Evolutionary conservation across 2,113 vertebrate species (phyloP).

Genomic region (Pseudopodoces humilis): DNA sequence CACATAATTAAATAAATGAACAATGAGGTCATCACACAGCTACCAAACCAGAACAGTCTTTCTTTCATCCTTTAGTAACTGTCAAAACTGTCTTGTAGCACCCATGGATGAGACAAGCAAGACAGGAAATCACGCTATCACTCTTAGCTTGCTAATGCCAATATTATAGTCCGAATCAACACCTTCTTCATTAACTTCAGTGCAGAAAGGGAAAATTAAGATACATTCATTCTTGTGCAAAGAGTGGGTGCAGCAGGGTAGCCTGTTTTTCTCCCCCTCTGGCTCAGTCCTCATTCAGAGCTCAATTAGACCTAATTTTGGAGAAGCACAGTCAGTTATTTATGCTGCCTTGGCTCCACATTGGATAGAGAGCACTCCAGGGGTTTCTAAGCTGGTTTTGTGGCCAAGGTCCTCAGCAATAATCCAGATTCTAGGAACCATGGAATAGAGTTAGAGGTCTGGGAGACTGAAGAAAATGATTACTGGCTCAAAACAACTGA

Average conservation of each 20-base stretch:
- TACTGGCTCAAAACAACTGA: neutral
- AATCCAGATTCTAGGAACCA: neutral
- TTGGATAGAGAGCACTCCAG: neutral
- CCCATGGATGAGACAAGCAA: neutral
- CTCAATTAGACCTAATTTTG: neutral
- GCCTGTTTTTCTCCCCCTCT: neutral
- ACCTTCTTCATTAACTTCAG: neutral
- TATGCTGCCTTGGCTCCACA: neutral
- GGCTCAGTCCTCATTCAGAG: neutral
- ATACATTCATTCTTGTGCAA: neutral
- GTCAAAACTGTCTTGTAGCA: constrained; percentile 12
- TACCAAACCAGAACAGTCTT: neutral
- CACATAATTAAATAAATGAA: constrained; percentile 20
- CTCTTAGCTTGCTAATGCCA: neutral
- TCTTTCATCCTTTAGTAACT: neutral
- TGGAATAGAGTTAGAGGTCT: neutral
- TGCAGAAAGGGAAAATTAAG: neutral
- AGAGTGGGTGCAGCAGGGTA: neutral
- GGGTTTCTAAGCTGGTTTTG: neutral
- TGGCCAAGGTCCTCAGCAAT: neutral
- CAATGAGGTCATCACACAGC: neutral
- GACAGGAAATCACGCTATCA: neutral
- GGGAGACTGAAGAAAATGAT: neutral
- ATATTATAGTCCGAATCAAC: neutral
- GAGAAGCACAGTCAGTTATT: neutral